phyloP scores from a whole-genome alignment of 1,140 invertebrate species.

The Leptestheria dahalacensis region DNA sequence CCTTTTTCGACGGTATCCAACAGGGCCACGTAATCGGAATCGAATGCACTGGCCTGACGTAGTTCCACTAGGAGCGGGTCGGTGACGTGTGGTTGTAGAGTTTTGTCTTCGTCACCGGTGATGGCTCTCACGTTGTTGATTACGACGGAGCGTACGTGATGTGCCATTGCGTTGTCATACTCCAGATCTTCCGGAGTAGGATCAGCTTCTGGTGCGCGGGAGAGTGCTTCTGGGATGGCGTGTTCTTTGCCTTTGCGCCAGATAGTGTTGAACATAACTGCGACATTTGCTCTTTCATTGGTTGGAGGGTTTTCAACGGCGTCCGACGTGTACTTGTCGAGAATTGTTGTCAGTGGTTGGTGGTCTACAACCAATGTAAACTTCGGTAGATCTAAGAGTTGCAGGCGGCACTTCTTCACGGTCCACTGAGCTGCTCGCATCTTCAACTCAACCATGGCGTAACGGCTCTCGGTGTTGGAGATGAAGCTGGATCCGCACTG shows the following conservation, averaged over 20 bases:
- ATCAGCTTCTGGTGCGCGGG: conserved; percentile 1
- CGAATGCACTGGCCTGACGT: no score
- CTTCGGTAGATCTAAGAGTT: conserved; percentile 18
- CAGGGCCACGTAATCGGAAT: no score
- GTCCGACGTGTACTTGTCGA: conserved; percentile 16
- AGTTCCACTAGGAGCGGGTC: no score
- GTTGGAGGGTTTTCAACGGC: conserved; percentile 17
- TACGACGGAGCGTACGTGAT: no score
- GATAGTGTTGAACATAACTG: neutral
- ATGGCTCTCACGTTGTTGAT: neutral
- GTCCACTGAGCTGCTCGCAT: conserved; percentile 19
- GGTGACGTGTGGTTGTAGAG: neutral
- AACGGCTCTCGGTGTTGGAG: conserved; percentile 16
- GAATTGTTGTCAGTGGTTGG: conserved; percentile 15
- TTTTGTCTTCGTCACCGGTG: neutral
- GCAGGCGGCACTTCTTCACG: conserved; percentile 20
- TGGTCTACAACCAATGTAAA: conserved; percentile 18
- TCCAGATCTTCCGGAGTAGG: conserved; percentile 6
- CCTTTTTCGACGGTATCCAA: no score
- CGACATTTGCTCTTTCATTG: conserved; percentile 8
- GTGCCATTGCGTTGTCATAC: neutral
- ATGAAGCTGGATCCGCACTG: conserved; percentile 16
- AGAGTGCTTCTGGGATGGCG: conserved; percentile 1
- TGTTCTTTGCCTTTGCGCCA: neutral
- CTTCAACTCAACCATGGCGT: conserved; percentile 20